Percentiles rank a stretch among this genome's conserved stretches.
phyloP scores from a whole-genome alignment of 2,113 vertebrate species.

The Smithornis capensis region DNA sequence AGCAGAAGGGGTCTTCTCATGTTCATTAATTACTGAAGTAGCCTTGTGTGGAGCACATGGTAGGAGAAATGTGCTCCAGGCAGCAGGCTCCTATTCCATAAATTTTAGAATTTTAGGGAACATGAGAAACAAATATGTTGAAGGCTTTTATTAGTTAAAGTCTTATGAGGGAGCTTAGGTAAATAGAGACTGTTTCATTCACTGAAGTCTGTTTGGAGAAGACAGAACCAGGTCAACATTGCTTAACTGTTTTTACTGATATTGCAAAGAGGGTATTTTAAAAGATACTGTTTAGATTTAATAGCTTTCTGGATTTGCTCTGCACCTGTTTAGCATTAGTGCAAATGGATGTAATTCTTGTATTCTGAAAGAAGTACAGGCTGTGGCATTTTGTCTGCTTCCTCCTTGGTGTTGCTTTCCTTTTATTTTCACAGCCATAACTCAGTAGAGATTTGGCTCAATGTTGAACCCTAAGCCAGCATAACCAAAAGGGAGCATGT shows the following conservation, averaged over 20 bases:
- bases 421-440: neutral
- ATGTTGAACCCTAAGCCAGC: neutral
- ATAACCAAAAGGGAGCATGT: neutral
- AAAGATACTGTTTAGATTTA: neutral
- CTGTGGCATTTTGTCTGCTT: neutral
- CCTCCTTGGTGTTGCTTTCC: neutral
- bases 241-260: neutral
- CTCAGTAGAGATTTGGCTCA: neutral
- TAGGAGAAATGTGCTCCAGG: neutral
- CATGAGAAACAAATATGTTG: neutral
- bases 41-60: neutral
- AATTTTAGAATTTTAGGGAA: neutral
- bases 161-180: neutral
- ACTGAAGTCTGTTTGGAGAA: neutral
- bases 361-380: neutral
- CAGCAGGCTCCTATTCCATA: neutral
- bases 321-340: neutral
- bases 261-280: neutral
- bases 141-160: neutral
- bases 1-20: neutral
- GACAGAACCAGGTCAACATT: neutral
- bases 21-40: constrained; percentile 24
- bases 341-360: neutral
- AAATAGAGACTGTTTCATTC: neutral
- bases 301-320: neutral